Evolutionary conservation across 2,888 invertebrate species (phyloP).

Genomic region (Brachyopa scutellaris): DNA sequence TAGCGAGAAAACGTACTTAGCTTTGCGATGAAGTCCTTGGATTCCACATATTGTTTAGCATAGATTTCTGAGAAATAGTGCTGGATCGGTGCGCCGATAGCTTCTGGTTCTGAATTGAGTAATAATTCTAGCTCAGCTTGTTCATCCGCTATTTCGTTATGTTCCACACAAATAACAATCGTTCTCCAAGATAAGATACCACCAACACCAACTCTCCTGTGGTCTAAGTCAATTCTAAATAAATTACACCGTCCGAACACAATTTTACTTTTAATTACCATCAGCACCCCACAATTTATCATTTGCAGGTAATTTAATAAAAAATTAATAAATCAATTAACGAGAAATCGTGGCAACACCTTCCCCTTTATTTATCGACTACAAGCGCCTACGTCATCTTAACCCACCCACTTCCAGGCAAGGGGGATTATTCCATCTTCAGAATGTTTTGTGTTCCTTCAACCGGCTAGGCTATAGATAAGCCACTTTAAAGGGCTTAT

Average conservation of each 20-base stretch:
- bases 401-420: neutral
- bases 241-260: neutral
- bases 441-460: neutral
- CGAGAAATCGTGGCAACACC: neutral
- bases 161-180: neutral
- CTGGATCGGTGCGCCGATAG: too few species aligned
- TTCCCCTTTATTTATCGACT: neutral
- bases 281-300: neutral
- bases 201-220: neutral
- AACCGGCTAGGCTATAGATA: constrained; percentile 19
- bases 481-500: constrained; percentile 40
- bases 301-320: neutral
- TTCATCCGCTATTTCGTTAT: too few species aligned
- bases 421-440: neutral
- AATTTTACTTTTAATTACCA: neutral
- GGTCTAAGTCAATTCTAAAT: constrained; percentile 9
- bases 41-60: too few species aligned
- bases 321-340: constrained; percentile 33
- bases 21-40: too few species aligned
- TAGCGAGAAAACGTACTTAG: too few species aligned
- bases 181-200: constrained; percentile 10
- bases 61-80: too few species aligned
- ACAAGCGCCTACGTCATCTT: too few species aligned
- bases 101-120: too few species aligned
- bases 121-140: too few species aligned